A percentile compares a stretch with the other conserved stretches of the same genome.
Evolutionary conservation across 53 echinoderm and acorn worm genomes (phyloP).

Genomic region (Luidia sarsii): DNA sequence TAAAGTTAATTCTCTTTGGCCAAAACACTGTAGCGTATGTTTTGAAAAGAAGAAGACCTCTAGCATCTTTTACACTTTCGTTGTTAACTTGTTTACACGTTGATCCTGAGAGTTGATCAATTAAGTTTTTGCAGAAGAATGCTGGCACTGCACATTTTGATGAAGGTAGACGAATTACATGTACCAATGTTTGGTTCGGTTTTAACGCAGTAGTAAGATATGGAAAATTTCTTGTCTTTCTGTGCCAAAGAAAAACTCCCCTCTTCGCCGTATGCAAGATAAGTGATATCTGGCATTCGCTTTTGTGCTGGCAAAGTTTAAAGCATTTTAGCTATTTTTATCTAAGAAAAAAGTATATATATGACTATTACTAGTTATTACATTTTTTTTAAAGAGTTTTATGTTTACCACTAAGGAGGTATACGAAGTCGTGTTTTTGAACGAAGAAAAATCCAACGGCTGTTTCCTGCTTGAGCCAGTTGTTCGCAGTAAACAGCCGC

Average conservation of each 20-base stretch:
- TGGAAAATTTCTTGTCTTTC: too few relatives aligned
- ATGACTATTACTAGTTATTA: too few relatives aligned
- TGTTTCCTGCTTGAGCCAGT: conserved; percentile 7
- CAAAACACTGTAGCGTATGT: background rate
- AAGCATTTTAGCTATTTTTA: conserved; percentile 54
- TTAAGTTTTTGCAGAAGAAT: too few relatives aligned
- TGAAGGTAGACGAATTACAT: too few relatives aligned
- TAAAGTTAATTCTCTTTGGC: background rate
- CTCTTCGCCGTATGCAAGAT: too few relatives aligned
- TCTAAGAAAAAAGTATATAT: conserved; percentile 29
- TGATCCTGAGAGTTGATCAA: too few relatives aligned
- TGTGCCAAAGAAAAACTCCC: too few relatives aligned
- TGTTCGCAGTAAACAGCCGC: conserved; percentile 3
- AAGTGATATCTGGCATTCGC: too few relatives aligned
- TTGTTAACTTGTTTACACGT: too few relatives aligned
- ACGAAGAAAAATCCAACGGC: conserved; percentile 14
- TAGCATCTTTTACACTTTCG: background rate
- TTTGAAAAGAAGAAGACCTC: background rate
- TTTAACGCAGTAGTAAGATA: too few relatives aligned
- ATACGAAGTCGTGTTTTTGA: conserved; percentile 22
- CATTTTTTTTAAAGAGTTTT: conserved; percentile 32
- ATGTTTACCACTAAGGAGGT: conserved; percentile 10
- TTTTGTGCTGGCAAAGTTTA: conserved; percentile 31
- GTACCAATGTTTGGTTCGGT: too few relatives aligned
- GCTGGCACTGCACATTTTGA: too few relatives aligned